Evolutionary conservation across 1,140 invertebrate species (phyloP).

Genomic region (Pemphigus obesinymphae): DNA sequence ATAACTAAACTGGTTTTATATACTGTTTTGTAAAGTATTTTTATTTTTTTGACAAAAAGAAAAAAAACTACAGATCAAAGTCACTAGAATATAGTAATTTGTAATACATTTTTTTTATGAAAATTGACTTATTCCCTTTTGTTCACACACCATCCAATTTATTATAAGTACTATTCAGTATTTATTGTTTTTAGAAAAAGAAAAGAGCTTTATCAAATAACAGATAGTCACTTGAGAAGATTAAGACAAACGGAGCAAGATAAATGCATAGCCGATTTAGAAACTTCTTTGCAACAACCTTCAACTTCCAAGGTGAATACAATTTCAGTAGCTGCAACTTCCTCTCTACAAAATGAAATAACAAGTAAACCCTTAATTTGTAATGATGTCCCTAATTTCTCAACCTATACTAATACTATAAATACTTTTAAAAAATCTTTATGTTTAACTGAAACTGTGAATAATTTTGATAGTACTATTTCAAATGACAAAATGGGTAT

Average conservation of each 20-base stretch:
- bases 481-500: not conserved
- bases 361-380: constrained; percentile 4
- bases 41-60: no score
- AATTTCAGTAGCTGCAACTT: not conserved
- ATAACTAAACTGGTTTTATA: no score
- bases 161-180: no score
- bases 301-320: not conserved
- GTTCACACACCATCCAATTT: no score
- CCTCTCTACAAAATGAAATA: not conserved
- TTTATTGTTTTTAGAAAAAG: not conserved
- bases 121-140: no score
- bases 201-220: not conserved
- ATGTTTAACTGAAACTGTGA: not conserved
- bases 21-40: no score
- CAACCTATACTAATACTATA: not conserved
- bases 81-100: no score
- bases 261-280: not conserved
- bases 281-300: constrained; percentile 4
- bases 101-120: no score
- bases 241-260: not conserved
- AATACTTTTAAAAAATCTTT: not conserved
- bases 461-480: not conserved
- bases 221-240: not conserved
- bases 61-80: no score
- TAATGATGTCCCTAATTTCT: not conserved